phyloP scores from a whole-genome alignment of 2,888 invertebrate genomes.

The Hoplodrina ambigua region DNA sequence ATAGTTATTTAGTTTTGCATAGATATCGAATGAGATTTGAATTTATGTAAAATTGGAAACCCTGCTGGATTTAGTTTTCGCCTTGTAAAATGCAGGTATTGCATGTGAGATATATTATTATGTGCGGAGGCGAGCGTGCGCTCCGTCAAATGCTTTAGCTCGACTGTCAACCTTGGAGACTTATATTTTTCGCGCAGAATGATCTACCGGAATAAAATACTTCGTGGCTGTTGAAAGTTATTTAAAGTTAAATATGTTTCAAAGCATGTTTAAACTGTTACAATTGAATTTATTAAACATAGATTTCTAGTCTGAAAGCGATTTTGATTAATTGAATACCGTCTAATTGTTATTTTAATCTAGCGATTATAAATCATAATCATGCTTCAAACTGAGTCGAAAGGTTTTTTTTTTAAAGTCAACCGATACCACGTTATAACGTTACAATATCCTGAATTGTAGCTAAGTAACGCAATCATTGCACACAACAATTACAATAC shows the following conservation, averaged over 20 bases:
- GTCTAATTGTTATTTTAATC: too few species aligned
- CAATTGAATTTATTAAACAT: too few species aligned
- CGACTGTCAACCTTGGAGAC: constrained; percentile 27
- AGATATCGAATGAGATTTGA: constrained; percentile 11
- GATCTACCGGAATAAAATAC: neutral
- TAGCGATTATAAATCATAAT: too few species aligned
- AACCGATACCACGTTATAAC: neutral
- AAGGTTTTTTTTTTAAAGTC: neutral
- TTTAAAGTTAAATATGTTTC: too few species aligned
- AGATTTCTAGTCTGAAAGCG: too few species aligned
- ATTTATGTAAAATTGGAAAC: constrained; percentile 15
- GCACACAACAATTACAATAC: too few species aligned
- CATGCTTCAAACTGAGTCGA: too few species aligned
- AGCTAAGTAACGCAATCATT: constrained; percentile 13
- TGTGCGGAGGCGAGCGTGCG: constrained; percentile 11
- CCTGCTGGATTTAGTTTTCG: constrained; percentile 19
- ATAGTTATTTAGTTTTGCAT: neutral
- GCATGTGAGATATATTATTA: constrained; percentile 16
- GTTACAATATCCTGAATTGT: constrained; percentile 6
- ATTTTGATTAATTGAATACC: too few species aligned
- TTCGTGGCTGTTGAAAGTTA: too few species aligned
- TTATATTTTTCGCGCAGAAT: constrained; percentile 21
- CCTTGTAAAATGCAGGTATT: constrained; percentile 32
- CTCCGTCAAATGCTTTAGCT: constrained; percentile 39
- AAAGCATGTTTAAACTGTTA: too few species aligned